These are phyloP conservation scores for Spea bombifrons DNA, from an alignment of 2,113 vertebrate genomes.

Conservation along the genomic window DNA sequence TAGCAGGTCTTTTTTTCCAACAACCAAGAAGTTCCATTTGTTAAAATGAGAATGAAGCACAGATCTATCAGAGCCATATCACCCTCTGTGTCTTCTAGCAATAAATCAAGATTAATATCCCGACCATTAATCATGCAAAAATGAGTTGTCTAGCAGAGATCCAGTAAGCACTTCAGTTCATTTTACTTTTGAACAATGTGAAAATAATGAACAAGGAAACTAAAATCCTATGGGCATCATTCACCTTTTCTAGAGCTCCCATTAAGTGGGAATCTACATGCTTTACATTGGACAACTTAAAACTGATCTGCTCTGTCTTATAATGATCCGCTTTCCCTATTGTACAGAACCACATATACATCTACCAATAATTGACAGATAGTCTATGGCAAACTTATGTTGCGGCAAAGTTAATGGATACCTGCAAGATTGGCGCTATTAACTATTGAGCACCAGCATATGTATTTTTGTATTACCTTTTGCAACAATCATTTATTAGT, in stretches of 20 bases:
- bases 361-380: background rate
- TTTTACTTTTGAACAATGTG: background rate
- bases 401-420: no score
- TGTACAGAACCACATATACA: background rate
- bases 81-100: background rate
- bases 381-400: background rate
- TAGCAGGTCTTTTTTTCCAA: constrained; percentile 3
- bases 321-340: background rate
- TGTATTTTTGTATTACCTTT: no score
- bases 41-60: background rate
- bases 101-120: background rate
- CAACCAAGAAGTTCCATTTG: background rate
- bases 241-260: no score
- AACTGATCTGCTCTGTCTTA: no score
- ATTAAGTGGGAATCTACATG: no score
- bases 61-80: background rate
- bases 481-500: no score
- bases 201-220: no score
- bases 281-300: no score
- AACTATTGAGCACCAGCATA: no score
- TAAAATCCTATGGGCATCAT: no score
- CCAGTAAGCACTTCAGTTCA: background rate
- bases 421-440: no score
- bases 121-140: background rate
- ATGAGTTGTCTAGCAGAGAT: background rate